Evolutionary conservation across 2,797 vertebrate species (phyloP), one percentile per base, ranked within the genome.

Genomic region (Sphaeramia orbicularis): DNA sequence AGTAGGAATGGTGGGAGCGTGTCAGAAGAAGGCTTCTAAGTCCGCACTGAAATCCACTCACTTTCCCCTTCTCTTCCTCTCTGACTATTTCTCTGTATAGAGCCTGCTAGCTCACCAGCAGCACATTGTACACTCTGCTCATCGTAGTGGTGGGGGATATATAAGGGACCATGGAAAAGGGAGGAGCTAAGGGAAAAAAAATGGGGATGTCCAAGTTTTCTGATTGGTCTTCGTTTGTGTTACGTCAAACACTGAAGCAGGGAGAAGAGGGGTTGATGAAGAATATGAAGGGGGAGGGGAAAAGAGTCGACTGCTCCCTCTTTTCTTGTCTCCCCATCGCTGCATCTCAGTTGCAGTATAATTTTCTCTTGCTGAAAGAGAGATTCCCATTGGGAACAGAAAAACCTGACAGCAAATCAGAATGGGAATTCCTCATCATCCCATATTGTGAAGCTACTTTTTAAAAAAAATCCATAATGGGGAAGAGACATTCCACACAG

Each of bases 41-140:
- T 86, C 80, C 81, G 75, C 57, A 54, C 71, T 74, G 71, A 90
- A 91, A 89, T 81, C 78, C 85, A 88, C 88, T 92, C 86, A 78
- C 85, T 82, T 79, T 85, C 64, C 56, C 75, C 77, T 74, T 78
- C 81, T 81, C 77, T 90, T 83, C 83, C 65, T 72, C 74, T 89
- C 79, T 65, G 73, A 61, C 76, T 69, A 79, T 66, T 55, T 84
- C 74, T 80, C 85, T 64, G 65, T 55, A 74, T 65, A 67, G 84
- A 80, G 89, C 78, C 74, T 87, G 83, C 74, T 79, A 65, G 80
- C 72, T 91, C 82, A 81, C 74, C 83, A 80, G 87, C 86, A 87
- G 91, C 92, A 93, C 90, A 87, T 86, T 91, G 81, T 93, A 90
- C 89, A 92, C 87, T 92, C 83, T 75, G 82, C 83, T 73, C 83